phyloP scores from a whole-genome alignment of 1,140 invertebrate genomes.

The Rhyzopertha dominica region DNA sequence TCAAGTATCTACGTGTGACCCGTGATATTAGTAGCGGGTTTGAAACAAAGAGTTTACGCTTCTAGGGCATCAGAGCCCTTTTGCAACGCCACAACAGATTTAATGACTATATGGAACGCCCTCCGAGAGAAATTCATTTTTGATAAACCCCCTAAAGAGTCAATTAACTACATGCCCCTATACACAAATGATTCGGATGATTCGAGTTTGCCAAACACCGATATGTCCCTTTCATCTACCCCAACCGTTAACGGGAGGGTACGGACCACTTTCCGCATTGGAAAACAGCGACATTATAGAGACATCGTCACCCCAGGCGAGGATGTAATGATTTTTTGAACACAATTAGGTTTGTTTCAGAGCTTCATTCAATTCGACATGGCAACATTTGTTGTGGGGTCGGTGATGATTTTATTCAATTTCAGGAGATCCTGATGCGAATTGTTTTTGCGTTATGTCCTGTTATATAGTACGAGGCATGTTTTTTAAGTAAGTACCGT shows the following conservation, averaged over 20 bases:
- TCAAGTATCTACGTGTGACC: too few relatives aligned
- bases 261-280: slow-evolving; percentile 13
- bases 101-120: too few relatives aligned
- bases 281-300: slow-evolving; percentile 30
- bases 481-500: too few relatives aligned
- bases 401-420: too few relatives aligned
- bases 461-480: too few relatives aligned
- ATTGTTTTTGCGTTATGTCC: too few relatives aligned
- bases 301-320: slow-evolving; percentile 34
- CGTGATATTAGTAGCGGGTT: too few relatives aligned
- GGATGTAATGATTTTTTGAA: slow-evolving; percentile 39
- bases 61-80: too few relatives aligned
- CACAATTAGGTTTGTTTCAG: slow-evolving; percentile 38
- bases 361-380: slow-evolving; percentile 34
- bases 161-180: slow-evolving; percentile 14
- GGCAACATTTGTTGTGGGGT: slow-evolving; percentile 36
- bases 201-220: slow-evolving; percentile 15
- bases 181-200: slow-evolving; percentile 14
- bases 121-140: too few relatives aligned
- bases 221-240: slow-evolving; percentile 15
- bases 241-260: slow-evolving; percentile 13
- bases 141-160: slow-evolving; percentile 15
- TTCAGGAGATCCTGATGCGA: too few relatives aligned
- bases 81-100: too few relatives aligned
- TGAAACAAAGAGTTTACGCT: too few relatives aligned